These are phyloP conservation scores for Macrophya annulata DNA, from an alignment of 2,888 invertebrate species.

Conservation along the genomic window DNA sequence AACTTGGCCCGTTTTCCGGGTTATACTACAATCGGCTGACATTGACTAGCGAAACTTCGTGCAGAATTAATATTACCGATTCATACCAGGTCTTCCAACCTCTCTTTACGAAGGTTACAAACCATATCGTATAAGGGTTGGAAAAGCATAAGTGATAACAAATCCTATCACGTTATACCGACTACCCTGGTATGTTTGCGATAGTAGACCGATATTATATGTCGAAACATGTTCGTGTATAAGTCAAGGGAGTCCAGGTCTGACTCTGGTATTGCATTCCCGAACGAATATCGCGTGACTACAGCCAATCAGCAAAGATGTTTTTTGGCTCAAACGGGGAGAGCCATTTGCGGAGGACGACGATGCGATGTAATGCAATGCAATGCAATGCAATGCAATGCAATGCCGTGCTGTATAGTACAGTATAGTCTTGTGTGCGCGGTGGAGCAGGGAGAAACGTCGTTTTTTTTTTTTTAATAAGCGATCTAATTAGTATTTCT, in stretches of 20 bases:
- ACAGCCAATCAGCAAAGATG: slow-evolving; percentile 36
- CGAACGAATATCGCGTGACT: slow-evolving; percentile 53
- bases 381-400: no score
- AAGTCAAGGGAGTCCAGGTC: slow-evolving; percentile 27
- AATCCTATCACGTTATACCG: not conserved
- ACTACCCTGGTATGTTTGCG: not conserved
- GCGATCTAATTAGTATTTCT: slow-evolving; percentile 49
- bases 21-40: not conserved
- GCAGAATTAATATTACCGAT: slow-evolving; percentile 3
- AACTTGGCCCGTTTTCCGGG: not conserved
- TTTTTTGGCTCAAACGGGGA: slow-evolving; percentile 19
- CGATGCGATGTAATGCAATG: not conserved
- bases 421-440: not conserved
- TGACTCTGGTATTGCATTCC: slow-evolving; percentile 45
- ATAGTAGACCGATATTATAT: slow-evolving; percentile 10
- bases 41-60: not conserved
- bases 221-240: slow-evolving; percentile 28
- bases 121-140: not conserved
- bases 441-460: not conserved
- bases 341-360: slow-evolving; percentile 27
- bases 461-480: slow-evolving; percentile 34
- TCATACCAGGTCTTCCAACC: not conserved
- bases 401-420: not conserved
- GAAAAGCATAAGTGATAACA: not conserved
- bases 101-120: not conserved